Evolutionary conservation across 2,888 invertebrate genomes (phyloP), one percentile per base, ranked within the genome.

Genomic region (Aphrophora alni): DNA sequence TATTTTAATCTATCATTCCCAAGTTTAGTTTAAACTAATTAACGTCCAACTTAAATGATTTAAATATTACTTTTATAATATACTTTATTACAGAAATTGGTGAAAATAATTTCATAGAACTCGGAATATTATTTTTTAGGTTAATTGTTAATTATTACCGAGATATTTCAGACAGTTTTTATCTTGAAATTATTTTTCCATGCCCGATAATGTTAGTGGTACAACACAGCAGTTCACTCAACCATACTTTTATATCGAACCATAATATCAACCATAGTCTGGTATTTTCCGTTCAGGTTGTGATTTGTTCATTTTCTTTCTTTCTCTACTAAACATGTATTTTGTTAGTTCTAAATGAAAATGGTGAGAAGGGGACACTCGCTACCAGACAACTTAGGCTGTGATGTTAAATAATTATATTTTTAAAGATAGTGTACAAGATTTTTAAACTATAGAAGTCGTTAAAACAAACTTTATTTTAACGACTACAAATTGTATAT

Each of bases 351-450:
- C 74, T 79, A 79, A 79, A 28, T n/a, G 12, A 38, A 68, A 38
- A 69, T 68, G 24, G 74, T 27, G 77, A 69, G 51, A 24, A 26
- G 38, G 33, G 33, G 21, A 28, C 1, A 17, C 59, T n/a, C 69
- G 12, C 25, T 38, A 51, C 44, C 68, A 44, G 25, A 44, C 75
- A 75, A 79, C 73, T 72, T 72, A 78, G 78, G 78, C 78, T 79
- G 78, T 79, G 78, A 79, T 79, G 74, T 79, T 75, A 79, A 38
- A 79, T 72, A 72, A 78, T 74, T 79, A 79, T 74, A 79, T 79
- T 74, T 79, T 79, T 68, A 79, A 78, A 51, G 69, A 26, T 79
- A 79, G 74, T 74, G 59, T 79, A 79, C 59, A 75, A 74, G 27
- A 59, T 21, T 33, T 59, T 59, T 59, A 59, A 59, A 59, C n/a